Evolutionary conservation across 2,797 vertebrate genomes (phyloP), one percentile per base, ranked within the genome.

Genomic region (Gymnoscopelus microlampas): DNA sequence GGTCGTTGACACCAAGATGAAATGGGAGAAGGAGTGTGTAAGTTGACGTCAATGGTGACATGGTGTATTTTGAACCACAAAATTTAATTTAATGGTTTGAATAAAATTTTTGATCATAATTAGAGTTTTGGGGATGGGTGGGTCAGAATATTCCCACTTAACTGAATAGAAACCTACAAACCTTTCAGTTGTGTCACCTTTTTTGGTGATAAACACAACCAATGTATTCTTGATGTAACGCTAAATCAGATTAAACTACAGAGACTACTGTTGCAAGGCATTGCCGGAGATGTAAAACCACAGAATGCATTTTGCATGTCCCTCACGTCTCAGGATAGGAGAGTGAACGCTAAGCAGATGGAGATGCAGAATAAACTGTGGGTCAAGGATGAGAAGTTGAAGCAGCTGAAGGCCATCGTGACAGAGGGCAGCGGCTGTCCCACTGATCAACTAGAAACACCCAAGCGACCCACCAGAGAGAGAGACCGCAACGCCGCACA

Each of bases 351-450:
- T 60, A 99, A 98, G 73, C 96, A 98, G 86, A 86, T 99, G 73
- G 98, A 99, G 88, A 95, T 99, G 98, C 97, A 99, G 91, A 99
- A 98, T 88, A 98, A 98, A 80, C 93, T 99, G 60, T 99, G 97
- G 97, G 97, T 99, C 71, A 98, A 98, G 81, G 97, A 99, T 8
- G 97, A 99, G 66, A 99, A 99, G 72, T 85, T 99, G 83, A 99
- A 99, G 84, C 98, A 99, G 79, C 95, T 99, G 1, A 98, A 98
- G 85, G 97, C 97, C 60, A 98, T 98, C 2, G 96, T 98, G 44
- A 96, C 96, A 0, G 98, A 98, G 71, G 94, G 92, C 57, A 7
- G 66, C 0, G 58, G 83, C 15, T 84, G 53, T 92, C 87, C 29
- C 80, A 72, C 78, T 60, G 94, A 74, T 12, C 66, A 35, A n/a